These are phyloP conservation scores for Siphonodentalium dalli DNA, from an alignment of 2,888 invertebrate species.

Conservation along the genomic window DNA sequence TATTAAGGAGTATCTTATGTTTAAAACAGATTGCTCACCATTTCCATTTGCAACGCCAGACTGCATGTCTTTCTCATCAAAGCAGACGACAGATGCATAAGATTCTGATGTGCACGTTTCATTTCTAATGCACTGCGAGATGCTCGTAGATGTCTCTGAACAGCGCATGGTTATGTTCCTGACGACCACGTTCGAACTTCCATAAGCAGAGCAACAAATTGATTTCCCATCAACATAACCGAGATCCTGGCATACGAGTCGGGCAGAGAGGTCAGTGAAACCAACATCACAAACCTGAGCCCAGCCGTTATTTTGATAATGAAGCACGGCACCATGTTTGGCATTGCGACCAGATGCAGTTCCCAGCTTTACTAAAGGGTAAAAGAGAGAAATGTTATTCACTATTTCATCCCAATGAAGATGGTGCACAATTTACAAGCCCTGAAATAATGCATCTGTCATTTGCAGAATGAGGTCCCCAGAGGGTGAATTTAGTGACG, in stretches of 20 bases:
- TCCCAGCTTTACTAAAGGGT: slow-evolving; percentile 42
- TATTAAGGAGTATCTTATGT: neutral
- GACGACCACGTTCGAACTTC: slow-evolving; percentile 8
- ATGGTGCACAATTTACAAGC: too few relatives aligned
- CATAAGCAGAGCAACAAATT: slow-evolving; percentile 51
- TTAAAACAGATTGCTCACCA: too few relatives aligned
- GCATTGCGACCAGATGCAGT: slow-evolving; percentile 31
- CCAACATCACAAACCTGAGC: slow-evolving; percentile 45
- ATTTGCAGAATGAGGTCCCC: too few relatives aligned
- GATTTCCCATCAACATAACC: slow-evolving; percentile 47
- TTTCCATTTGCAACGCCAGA: too few relatives aligned
- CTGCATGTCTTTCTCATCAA: slow-evolving; percentile 13
- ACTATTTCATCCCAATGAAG: neutral
- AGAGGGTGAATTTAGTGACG: too few relatives aligned
- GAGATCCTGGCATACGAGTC: slow-evolving; percentile 44
- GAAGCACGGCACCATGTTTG: slow-evolving; percentile 44
- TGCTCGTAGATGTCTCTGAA: slow-evolving; percentile 36
- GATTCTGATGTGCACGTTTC: slow-evolving; percentile 30
- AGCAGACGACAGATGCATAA: slow-evolving; percentile 53
- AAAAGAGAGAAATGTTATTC: neutral
- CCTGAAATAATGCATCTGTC: too few relatives aligned
- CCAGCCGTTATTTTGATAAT: slow-evolving; percentile 42
- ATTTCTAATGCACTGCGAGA: slow-evolving; percentile 40
- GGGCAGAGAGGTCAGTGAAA: slow-evolving; percentile 49
- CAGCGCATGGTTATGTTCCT: slow-evolving; percentile 67